Evolutionary conservation across 2,797 vertebrate species (phyloP).

Genomic region (Sebastes cheni): DNA sequence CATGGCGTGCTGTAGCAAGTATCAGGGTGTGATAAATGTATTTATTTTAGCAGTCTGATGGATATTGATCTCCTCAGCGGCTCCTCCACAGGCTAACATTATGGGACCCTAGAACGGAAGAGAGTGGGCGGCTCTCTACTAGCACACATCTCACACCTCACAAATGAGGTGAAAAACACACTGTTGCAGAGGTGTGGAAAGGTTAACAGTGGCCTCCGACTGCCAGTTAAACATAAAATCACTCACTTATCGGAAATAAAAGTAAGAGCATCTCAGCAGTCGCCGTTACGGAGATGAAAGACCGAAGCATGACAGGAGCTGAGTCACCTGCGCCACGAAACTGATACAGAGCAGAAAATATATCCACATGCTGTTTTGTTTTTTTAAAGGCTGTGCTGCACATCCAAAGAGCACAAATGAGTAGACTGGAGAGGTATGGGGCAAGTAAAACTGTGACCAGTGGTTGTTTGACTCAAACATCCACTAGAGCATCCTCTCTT

Average conservation of each 20-base stretch:
- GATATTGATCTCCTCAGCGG: conserved; percentile 63
- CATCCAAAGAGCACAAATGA: conserved; percentile 23
- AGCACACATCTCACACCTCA: conserved; percentile 54
- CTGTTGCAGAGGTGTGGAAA: conserved; percentile 55
- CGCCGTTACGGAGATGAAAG: conserved; percentile 46
- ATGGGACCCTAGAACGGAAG: conserved; percentile 41
- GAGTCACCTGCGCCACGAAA: conserved; percentile 57
- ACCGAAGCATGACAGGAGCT: conserved; percentile 27
- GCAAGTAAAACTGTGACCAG: conserved; percentile 31
- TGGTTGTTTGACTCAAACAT: conserved; percentile 50
- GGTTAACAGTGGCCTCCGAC: conserved; percentile 63
- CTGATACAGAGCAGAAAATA: conserved; percentile 36
- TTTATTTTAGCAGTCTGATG: conserved; percentile 72
- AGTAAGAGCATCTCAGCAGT: conserved; percentile 43
- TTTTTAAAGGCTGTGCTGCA: neutral
- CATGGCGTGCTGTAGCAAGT: conserved; percentile 34
- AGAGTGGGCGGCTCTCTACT: conserved; percentile 35
- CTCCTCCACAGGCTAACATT: conserved; percentile 50
- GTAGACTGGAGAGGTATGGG: conserved; percentile 32
- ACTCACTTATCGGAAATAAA: conserved; percentile 73
- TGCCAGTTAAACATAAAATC: conserved; percentile 59
- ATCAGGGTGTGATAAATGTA: conserved; percentile 72
- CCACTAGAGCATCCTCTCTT: conserved; percentile 4
- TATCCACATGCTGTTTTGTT: neutral
- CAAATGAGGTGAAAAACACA: conserved; percentile 64